Base-by-base conservation (phyloP, 2,113 vertebrate species). In the Acrocephalus arundinaceus region DNA sequence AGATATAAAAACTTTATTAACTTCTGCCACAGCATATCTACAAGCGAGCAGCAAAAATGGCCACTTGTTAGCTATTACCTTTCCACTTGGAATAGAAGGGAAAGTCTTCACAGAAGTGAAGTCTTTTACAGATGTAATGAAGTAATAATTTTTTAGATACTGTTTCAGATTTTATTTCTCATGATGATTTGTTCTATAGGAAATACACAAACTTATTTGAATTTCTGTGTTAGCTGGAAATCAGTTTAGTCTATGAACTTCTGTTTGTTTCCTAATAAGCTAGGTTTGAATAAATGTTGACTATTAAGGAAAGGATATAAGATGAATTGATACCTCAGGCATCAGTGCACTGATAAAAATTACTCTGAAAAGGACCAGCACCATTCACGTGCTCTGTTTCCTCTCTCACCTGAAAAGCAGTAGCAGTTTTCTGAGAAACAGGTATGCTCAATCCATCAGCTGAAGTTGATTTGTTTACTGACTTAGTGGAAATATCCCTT, bases 361-460 rank as follows among this genome's bases (percentile, higher is more conserved):
- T 37, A 8, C 57, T 46, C 28, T 46, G 67, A 51, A 66, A 81
- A 72, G 58, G 10, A 65, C 20, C 45, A 48, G 10, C 19, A 73
- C 22, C 2, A 0, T 41, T 75, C 62, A 61, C 0, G 1, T 65
- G 9, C 22, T 79, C 35, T 11, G 3, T 68, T 81, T 45, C 7
- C 5, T 65, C 31, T 37, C 72, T 79, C 49, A 73, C 24, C 12
- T 85, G 78, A 88, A 49, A 73, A 31, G 12, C 25, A 23, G 10
- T 12, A 57, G 33, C 31, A 54, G 24, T 31, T 73, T 71, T 46
- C 75, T 86, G 55, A 66, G 46, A 43, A 35, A 24, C 37, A 84
- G 31, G 31, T 24, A 2, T 66, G 37, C n/a, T 85, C 31, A 65
- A 19, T 31, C 1, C 19, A 15, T 76, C 45, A 70, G 28, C 45